Conservation (phyloP, 2,797 vertebrate genomes). For the Sebastes diploproa region DNA sequence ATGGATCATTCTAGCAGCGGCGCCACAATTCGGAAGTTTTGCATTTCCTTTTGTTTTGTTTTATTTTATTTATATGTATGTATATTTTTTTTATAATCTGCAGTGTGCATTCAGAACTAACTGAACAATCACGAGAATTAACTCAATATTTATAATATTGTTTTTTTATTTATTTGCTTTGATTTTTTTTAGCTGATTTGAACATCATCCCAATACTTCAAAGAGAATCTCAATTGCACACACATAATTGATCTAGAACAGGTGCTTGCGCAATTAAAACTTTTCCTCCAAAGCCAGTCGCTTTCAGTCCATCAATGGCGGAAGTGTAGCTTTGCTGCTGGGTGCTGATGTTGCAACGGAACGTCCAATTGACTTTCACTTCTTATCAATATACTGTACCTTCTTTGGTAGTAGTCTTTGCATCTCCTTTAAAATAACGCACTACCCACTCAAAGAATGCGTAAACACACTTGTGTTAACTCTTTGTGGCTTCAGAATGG, state of each 20-base stretch:
- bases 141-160: not conserved
- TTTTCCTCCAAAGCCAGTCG: too few relatives aligned
- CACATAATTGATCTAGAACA: not conserved
- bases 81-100: not conserved
- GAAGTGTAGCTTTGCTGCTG: too few relatives aligned
- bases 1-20: slow-evolving; percentile 49
- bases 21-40: slow-evolving; percentile 1
- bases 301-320: too few relatives aligned
- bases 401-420: not conserved
- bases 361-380: too few relatives aligned
- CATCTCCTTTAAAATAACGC: not conserved
- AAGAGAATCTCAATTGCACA: not conserved
- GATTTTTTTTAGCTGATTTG: not conserved
- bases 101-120: not conserved
- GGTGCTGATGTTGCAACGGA: too few relatives aligned
- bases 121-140: not conserved
- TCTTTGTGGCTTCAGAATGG: not conserved
- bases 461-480: not conserved
- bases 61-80: not conserved
- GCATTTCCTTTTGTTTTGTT: not conserved
- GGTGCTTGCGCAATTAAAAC: too few relatives aligned
- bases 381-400: too few relatives aligned
- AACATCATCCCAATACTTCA: not conserved
- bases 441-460: not conserved
- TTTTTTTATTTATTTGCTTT: not conserved